Evolutionary conservation across 1,140 invertebrate genomes (phyloP).

Genomic region (Drosophila equinoxialis): DNA sequence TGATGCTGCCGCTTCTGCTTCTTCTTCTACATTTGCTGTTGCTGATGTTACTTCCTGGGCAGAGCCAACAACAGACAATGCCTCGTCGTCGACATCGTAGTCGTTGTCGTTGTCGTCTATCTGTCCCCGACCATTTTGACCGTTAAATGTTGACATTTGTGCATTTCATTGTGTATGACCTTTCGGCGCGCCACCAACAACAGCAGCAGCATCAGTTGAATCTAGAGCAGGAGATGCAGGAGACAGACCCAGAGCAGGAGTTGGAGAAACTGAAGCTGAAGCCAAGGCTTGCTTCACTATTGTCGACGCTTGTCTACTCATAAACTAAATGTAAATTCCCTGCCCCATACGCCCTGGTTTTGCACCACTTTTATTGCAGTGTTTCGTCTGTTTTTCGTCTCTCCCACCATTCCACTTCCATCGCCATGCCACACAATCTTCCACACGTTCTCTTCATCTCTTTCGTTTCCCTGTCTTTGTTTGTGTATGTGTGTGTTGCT

Average conservation of each 20-base stretch:
- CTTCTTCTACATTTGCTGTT: slow-evolving; percentile 17
- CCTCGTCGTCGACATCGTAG: slow-evolving; percentile 14
- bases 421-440: no score
- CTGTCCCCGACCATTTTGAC: slow-evolving; percentile 67
- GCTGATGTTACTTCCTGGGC: slow-evolving; percentile 62
- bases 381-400: slow-evolving; percentile 56
- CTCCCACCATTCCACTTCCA: slow-evolving; percentile 27
- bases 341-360: slow-evolving; percentile 48
- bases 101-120: slow-evolving; percentile 13
- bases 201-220: slow-evolving; percentile 11
- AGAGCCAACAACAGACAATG: slow-evolving; percentile 63
- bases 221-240: slow-evolving; percentile 11
- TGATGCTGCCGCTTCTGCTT: slow-evolving; percentile 8
- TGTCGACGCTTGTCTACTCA: slow-evolving; percentile 80
- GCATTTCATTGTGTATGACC: slow-evolving; percentile 78
- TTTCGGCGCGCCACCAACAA: slow-evolving; percentile 64
- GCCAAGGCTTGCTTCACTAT: slow-evolving; percentile 57
- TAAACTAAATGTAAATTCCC: slow-evolving; percentile 79
- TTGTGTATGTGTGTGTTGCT: background rate
- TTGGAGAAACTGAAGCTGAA: slow-evolving; percentile 24
- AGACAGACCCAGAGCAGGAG: slow-evolving; percentile 29
- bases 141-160: slow-evolving; percentile 81
- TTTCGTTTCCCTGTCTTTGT: background rate
- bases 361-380: slow-evolving; percentile 75
- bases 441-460: background rate